Evolutionary conservation across 2,113 vertebrate genomes (phyloP).

Genomic region (Nestor notabilis): DNA sequence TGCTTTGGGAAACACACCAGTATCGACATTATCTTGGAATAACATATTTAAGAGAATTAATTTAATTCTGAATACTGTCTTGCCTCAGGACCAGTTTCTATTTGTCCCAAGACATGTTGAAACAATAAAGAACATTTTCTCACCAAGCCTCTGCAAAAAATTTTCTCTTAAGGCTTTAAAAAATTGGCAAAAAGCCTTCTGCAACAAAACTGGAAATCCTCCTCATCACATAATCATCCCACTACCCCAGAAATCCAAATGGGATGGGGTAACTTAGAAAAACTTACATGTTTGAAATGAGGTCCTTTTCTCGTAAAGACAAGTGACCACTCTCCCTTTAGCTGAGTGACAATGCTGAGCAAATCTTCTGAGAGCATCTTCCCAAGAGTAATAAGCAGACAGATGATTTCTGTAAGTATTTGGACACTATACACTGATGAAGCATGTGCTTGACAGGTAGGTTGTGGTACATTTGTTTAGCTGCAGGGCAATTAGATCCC

Average conservation of each 20-base stretch:
- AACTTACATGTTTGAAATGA: not conserved
- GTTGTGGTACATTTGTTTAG: not conserved
- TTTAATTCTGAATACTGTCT: slow-evolving; percentile 49
- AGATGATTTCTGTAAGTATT: not conserved
- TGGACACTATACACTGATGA: not conserved
- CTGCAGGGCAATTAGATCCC: not conserved
- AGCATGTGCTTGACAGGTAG: not conserved
- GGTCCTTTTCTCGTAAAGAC: not conserved
- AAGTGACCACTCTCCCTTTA: not conserved
- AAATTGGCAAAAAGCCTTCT: slow-evolving; percentile 65
- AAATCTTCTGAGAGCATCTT: not conserved
- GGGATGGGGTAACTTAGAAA: not conserved
- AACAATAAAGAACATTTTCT: slow-evolving; percentile 67
- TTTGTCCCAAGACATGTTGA: slow-evolving; percentile 64
- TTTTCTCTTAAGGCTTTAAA: slow-evolving; percentile 49
- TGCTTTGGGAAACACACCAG: not conserved
- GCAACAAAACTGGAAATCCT: slow-evolving; percentile 31
- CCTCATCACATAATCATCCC: not conserved
- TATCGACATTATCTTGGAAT: slow-evolving; percentile 21
- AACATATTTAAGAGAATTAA: slow-evolving; percentile 52
- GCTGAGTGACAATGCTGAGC: not conserved
- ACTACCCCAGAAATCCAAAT: not conserved
- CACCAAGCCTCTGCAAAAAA: slow-evolving; percentile 55
- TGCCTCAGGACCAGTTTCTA: slow-evolving; percentile 52
- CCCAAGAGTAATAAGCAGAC: not conserved